Conservation (phyloP, 2,888 invertebrate species). For the Eudasyphora cyanicolor region DNA sequence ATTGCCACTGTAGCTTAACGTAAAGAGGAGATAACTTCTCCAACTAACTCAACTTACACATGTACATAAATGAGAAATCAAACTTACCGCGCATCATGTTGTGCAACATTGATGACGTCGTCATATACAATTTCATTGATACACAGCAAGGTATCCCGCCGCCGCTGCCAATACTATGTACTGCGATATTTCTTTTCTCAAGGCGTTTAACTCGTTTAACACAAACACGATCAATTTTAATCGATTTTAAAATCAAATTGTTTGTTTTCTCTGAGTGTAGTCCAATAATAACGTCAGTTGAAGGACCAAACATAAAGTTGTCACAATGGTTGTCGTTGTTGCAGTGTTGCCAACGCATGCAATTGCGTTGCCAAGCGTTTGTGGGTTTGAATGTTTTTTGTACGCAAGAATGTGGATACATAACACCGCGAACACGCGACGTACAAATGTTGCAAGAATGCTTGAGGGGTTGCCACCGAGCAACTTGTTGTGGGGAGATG, state of each 20-base stretch:
- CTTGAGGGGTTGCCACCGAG: neutral
- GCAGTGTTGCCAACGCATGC: conserved; percentile 51
- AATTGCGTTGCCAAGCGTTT: conserved; percentile 38
- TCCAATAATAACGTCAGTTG: neutral
- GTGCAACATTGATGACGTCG: conserved; percentile 64
- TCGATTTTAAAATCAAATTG: neutral
- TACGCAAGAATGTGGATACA: conserved; percentile 53
- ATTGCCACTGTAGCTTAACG: too few relatives aligned
- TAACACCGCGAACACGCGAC: too few relatives aligned
- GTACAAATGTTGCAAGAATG: conserved; percentile 32
- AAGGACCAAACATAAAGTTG: conserved; percentile 33
- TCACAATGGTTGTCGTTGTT: conserved; percentile 31
- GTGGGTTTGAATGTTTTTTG: conserved; percentile 42
- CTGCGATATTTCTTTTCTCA: too few relatives aligned
- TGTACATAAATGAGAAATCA: neutral
- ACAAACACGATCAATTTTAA: neutral
- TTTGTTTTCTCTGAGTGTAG: neutral
- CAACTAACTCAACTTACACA: neutral
- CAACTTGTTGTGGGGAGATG: neutral
- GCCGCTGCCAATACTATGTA: too few relatives aligned
- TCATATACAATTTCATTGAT: conserved; percentile 61
- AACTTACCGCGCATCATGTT: conserved; percentile 74
- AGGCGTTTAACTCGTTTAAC: too few relatives aligned
- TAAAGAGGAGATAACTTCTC: too few relatives aligned
- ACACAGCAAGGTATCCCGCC: conserved; percentile 64